Percentiles rank a stretch among this genome's conserved stretches.
phyloP scores from a whole-genome alignment of 1,140 invertebrate species.

The Drosophila orosa region DNA sequence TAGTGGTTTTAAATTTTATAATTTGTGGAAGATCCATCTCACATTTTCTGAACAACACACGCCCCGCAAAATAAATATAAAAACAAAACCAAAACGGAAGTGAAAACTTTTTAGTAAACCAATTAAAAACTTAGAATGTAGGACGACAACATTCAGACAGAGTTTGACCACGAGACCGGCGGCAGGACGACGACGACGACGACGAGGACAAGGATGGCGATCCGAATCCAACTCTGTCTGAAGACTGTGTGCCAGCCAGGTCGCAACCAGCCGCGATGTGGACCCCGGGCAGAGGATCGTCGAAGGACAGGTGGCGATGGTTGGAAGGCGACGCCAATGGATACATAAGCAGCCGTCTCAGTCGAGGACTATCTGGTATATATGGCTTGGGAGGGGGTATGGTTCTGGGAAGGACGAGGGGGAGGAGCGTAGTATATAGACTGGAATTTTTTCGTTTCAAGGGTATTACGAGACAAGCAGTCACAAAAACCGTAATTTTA shows the following conservation, averaged over 20 bases:
- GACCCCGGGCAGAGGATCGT: slow-evolving; percentile 65
- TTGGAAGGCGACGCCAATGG: slow-evolving; percentile 25
- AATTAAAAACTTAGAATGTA: slow-evolving; percentile 47
- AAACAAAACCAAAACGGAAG: slow-evolving; percentile 21
- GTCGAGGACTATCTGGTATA: slow-evolving; percentile 21
- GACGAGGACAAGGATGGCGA: slow-evolving; percentile 56
- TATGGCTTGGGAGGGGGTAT: slow-evolving; percentile 4
- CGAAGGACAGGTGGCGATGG: slow-evolving; percentile 55
- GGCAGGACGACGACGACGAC: slow-evolving; percentile 50
- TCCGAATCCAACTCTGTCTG: slow-evolving; percentile 82
- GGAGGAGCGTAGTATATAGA: slow-evolving; percentile 59
- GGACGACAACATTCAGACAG: slow-evolving; percentile 76
- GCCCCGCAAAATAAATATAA: slow-evolving; percentile 35
- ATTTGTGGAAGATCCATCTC: slow-evolving; percentile 15
- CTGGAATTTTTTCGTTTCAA: slow-evolving; percentile 60
- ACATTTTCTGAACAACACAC: slow-evolving; percentile 70
- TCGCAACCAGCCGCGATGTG: slow-evolving; percentile 25
- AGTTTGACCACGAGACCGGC: slow-evolving; percentile 70
- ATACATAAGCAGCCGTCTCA: slow-evolving; percentile 69
- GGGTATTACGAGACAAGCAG: slow-evolving; percentile 28
- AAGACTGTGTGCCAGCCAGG: slow-evolving; percentile 75
- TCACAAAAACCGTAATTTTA: slow-evolving; percentile 8
- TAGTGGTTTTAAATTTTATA: not conserved
- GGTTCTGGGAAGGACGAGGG: slow-evolving; percentile 17
- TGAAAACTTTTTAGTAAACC: slow-evolving; percentile 34